Conservation (phyloP, 1,140 invertebrate genomes). For the Pogonus chalceus region DNA sequence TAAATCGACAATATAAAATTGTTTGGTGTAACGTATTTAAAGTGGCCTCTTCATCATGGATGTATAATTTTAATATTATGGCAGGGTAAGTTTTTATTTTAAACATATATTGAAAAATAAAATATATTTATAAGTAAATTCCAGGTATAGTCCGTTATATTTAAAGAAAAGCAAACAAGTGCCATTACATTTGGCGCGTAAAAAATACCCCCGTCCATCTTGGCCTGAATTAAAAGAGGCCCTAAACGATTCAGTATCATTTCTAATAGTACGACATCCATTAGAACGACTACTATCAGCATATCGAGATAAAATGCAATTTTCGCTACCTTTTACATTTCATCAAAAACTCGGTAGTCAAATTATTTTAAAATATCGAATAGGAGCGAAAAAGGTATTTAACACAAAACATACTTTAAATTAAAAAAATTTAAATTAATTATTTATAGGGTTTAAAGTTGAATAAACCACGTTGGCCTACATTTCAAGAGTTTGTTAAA, state of each 20-base stretch:
- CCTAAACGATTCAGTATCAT: conserved; percentile 56
- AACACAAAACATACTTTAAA: not conserved
- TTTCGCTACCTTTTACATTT: conserved; percentile 66
- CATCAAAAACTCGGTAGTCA: conserved; percentile 67
- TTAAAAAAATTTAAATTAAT: not conserved
- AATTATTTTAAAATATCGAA: conserved; percentile 62
- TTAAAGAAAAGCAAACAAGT: conserved; percentile 64
- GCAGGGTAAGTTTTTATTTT: conserved; percentile 46
- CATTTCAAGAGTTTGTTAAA: conserved; percentile 65
- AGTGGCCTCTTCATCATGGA: conserved; percentile 79
- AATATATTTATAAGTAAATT: conserved; percentile 7
- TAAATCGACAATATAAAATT: conserved; percentile 65
- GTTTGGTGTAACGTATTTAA: conserved; percentile 83
- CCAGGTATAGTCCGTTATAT: conserved; percentile 58
- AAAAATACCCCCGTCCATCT: conserved; percentile 64
- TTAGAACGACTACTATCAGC: conserved; percentile 80
- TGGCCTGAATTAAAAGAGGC: conserved; percentile 52
- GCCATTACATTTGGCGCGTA: conserved; percentile 62
- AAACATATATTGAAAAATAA: conserved; percentile 7
- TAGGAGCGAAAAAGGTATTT: conserved; percentile 20
- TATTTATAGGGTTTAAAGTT: conserved; percentile 8
- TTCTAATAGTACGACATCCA: conserved; percentile 82
- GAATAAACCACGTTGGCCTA: conserved; percentile 48
- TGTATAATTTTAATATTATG: conserved; percentile 79
- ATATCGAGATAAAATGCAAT: conserved; percentile 80